Percentiles rank a stretch among this genome's conserved stretches.
These are phyloP conservation scores for Eupelmus urozonus DNA, from an alignment of 2,888 invertebrate genomes.

Conservation along the genomic window DNA sequence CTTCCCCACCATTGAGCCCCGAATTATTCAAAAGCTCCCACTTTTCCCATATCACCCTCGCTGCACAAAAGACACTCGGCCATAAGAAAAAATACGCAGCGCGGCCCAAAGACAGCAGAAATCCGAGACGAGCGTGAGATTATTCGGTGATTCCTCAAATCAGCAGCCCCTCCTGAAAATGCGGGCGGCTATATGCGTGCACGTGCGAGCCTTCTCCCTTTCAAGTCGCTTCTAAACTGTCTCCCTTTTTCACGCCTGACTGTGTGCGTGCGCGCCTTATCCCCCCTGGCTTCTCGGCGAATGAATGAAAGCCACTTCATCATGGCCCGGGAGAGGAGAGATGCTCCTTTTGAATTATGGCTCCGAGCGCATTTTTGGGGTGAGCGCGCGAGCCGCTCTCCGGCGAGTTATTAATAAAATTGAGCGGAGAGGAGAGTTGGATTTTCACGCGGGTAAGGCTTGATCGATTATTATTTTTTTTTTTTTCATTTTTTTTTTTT, in stretches of 20 bases:
- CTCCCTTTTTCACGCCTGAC: slow-evolving; percentile 35
- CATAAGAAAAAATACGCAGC: not conserved
- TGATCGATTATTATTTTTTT: slow-evolving; percentile 5
- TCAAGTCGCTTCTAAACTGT: not conserved
- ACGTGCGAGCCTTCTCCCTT: slow-evolving; percentile 15
- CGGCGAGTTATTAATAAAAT: slow-evolving; percentile 41
- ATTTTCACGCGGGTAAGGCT: no score
- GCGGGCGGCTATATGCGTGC: slow-evolving; percentile 12
- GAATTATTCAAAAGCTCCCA: slow-evolving; percentile 26
- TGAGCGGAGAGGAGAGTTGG: not conserved
- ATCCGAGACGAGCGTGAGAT: slow-evolving; percentile 10
- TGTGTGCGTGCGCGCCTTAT: not conserved
- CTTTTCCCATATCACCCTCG: not conserved
- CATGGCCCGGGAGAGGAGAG: slow-evolving; percentile 26
- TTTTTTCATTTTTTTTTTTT: not conserved
- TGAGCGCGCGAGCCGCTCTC: not conserved
- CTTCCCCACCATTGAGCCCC: not conserved
- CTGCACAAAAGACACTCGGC: not conserved
- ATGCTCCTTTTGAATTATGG: slow-evolving; percentile 48
- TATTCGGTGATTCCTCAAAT: slow-evolving; percentile 35
- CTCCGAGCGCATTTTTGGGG: slow-evolving; percentile 4
- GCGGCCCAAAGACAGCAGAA: not conserved
- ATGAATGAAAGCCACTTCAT: slow-evolving; percentile 52
- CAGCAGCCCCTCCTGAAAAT: not conserved
- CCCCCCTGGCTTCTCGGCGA: not conserved